Conservation (phyloP, 2,797 vertebrate genomes). For the Alfaro cultratus region DNA sequence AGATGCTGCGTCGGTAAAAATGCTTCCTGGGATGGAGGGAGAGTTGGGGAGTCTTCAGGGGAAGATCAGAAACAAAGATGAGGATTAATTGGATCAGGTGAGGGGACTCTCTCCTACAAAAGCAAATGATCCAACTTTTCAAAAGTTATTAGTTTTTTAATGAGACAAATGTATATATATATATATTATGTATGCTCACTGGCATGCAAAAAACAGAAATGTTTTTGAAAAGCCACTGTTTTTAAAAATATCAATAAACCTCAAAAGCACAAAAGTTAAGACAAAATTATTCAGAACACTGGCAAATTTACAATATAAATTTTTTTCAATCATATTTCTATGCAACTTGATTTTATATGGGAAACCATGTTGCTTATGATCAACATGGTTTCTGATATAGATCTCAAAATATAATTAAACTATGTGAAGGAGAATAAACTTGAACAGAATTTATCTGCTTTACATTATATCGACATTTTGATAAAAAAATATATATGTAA, state of each 20-base stretch:
- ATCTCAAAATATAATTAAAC: not conserved
- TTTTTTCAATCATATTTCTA: not conserved
- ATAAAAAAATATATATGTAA: not conserved
- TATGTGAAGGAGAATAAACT: not conserved
- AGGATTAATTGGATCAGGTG: conserved; percentile 25
- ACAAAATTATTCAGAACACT: not conserved
- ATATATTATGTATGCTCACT: too few species aligned
- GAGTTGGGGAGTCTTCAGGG: conserved; percentile 21
- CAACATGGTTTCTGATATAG: not conserved
- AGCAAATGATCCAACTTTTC: conserved; percentile 17
- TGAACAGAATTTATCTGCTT: not conserved
- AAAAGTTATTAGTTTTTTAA: not conserved
- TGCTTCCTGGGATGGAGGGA: conserved; percentile 37
- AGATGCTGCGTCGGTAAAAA: conserved; percentile 64
- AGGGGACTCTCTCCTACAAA: conserved; percentile 8
- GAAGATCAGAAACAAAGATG: conserved; percentile 38
- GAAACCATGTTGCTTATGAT: too few species aligned
- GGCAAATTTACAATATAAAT: not conserved
- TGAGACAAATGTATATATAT: not conserved
- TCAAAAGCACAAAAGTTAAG: not conserved
- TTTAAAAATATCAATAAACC: not conserved
- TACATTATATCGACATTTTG: not conserved
- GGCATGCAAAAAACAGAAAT: too few species aligned
- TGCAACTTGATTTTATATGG: too few species aligned
- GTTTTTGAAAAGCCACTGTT: not conserved